These are phyloP conservation scores for Anolis sagrei DNA, from an alignment of 2,113 vertebrate genomes.

Conservation along the genomic window DNA sequence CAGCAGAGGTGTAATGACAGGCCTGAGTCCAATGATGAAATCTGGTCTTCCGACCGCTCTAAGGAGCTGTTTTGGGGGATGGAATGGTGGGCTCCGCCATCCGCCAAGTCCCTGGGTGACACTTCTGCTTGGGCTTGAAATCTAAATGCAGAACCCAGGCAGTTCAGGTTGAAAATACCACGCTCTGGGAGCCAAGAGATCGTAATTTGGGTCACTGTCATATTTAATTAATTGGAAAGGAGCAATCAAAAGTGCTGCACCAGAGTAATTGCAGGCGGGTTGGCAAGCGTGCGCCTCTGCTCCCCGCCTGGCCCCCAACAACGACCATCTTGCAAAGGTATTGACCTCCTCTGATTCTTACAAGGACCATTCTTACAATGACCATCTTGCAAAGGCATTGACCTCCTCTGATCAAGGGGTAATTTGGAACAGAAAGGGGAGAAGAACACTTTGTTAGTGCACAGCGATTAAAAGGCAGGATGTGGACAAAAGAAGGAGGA, in stretches of 20 bases:
- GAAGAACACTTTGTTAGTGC: slow-evolving; percentile 23
- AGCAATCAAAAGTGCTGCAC: slow-evolving; percentile 74
- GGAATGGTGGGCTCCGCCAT: slow-evolving; percentile 82
- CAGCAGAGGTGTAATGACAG: slow-evolving; percentile 78
- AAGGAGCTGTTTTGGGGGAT: slow-evolving; percentile 76
- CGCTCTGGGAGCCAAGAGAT: slow-evolving; percentile 71
- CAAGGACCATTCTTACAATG: no score
- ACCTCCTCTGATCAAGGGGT: slow-evolving; percentile 15
- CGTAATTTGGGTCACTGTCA: slow-evolving; percentile 81
- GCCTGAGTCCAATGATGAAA: slow-evolving; percentile 75
- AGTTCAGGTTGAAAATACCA: slow-evolving; percentile 83
- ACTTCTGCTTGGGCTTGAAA: slow-evolving; percentile 79
- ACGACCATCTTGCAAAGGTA: slow-evolving; percentile 45
- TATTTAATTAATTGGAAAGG: slow-evolving; percentile 86
- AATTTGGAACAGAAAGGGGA: background rate
- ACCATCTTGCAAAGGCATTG: slow-evolving; percentile 47
- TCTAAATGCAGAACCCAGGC: slow-evolving; percentile 74
- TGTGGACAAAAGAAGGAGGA: background rate
- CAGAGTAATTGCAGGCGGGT: slow-evolving; percentile 78
- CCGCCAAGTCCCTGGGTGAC: slow-evolving; percentile 76
- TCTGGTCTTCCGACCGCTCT: slow-evolving; percentile 79
- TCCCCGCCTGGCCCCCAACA: no score
- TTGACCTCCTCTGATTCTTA: no score
- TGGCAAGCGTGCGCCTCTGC: background rate
- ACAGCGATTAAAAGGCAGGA: background rate